Percentiles rank a stretch among this genome's conserved stretches.
Conservation (phyloP, 37 sponge, comb jelly and placozoan genomes). For the Ephydatia muelleri region DNA sequence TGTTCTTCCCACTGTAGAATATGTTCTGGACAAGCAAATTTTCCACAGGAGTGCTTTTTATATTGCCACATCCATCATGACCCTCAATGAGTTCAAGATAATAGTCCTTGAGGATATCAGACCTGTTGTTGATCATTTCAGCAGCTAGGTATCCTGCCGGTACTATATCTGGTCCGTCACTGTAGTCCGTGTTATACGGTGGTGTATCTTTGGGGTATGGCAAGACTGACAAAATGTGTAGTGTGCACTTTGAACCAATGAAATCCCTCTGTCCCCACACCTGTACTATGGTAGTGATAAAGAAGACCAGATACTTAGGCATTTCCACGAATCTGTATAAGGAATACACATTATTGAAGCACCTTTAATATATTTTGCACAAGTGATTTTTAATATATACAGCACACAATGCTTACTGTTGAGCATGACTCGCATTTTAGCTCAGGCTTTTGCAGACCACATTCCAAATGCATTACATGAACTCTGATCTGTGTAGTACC, state of each 20-base stretch:
- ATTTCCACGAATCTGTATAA: neutral
- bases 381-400: no score
- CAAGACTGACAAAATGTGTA: constrained; percentile 8
- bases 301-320: neutral
- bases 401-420: no score
- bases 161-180: constrained; percentile 17
- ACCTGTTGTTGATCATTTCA: constrained; percentile 18
- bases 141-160: constrained; percentile 15
- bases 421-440: no score
- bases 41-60: neutral
- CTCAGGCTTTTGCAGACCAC: no score
- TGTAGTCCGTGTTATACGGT: neutral
- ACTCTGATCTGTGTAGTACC: no score
- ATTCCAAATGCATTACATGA: no score
- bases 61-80: constrained; percentile 29
- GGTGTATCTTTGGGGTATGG: constrained; percentile 21
- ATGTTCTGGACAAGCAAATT: neutral
- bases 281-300: neutral
- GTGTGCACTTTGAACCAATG: neutral
- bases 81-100: constrained; percentile 26
- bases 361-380: no score
- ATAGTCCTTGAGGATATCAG: constrained; percentile 13
- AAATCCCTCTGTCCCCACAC: neutral
- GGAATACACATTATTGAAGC: no score
- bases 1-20: neutral